Evolutionary conservation across 2,888 invertebrate species (phyloP).

Genomic region (Drosophila neonasuta): DNA sequence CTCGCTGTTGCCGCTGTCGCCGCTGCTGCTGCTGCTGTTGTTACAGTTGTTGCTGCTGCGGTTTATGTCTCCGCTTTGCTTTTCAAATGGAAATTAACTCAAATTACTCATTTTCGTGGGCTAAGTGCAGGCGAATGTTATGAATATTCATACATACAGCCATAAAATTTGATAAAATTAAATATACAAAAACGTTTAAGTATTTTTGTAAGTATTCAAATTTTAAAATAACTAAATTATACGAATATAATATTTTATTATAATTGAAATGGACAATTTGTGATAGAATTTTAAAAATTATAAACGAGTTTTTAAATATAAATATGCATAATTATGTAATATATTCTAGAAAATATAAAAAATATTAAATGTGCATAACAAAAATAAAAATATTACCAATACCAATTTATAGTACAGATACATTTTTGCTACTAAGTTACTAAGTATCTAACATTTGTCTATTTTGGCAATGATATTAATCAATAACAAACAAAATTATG

Average conservation of each 20-base stretch:
- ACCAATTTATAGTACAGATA: too few species aligned
- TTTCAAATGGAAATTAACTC: slow-evolving; percentile 33
- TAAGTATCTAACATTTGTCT: neutral
- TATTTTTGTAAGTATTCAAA: neutral
- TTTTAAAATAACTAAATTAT: neutral
- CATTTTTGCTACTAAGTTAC: too few species aligned
- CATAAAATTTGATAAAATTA: neutral
- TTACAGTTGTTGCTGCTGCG: slow-evolving; percentile 35
- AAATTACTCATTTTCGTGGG: slow-evolving; percentile 34
- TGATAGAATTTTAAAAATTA: too few species aligned
- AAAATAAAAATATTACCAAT: too few species aligned
- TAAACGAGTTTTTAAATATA: too few species aligned
- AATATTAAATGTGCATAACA: too few species aligned
- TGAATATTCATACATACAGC: neutral
- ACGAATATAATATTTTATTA: too few species aligned
- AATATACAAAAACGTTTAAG: neutral
- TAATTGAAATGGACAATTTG: too few species aligned
- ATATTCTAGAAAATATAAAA: too few species aligned
- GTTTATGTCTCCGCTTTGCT: slow-evolving; percentile 55
- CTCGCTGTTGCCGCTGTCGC: slow-evolving; percentile 5
- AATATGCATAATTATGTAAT: too few species aligned
- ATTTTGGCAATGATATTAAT: neutral
- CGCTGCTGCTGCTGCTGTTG: slow-evolving; percentile 13
- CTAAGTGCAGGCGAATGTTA: slow-evolving; percentile 19
- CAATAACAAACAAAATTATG: slow-evolving; percentile 5